Conservation (phyloP, 2,888 invertebrate species). For the Pecten maximus region DNA sequence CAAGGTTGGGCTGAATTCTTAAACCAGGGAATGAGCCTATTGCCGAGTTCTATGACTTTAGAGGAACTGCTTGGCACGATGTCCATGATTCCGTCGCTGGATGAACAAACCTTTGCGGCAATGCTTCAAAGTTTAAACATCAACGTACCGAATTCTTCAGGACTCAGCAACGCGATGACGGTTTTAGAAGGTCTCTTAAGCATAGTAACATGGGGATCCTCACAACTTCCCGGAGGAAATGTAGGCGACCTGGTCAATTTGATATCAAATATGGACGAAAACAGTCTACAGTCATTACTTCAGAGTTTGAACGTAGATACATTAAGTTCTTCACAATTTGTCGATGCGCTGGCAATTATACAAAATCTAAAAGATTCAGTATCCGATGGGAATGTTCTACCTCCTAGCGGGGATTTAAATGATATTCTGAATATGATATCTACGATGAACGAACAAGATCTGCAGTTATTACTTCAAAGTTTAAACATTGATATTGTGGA, state of each 20-base stretch:
- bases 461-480: background rate
- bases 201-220: too few relatives aligned
- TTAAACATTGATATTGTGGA: background rate
- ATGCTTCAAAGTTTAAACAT: background rate
- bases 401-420: background rate
- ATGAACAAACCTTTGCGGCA: background rate
- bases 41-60: background rate
- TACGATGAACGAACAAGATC: background rate
- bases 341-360: too few relatives aligned
- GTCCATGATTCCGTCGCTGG: background rate
- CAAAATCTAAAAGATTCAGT: background rate
- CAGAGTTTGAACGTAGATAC: too few relatives aligned
- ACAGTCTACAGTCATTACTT: too few relatives aligned
- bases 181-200: background rate
- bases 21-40: too few relatives aligned
- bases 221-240: too few relatives aligned
- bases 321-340: too few relatives aligned
- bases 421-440: background rate
- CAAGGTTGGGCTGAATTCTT: too few relatives aligned
- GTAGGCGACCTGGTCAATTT: too few relatives aligned
- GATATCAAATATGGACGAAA: too few relatives aligned
- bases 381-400: background rate
- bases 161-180: background rate
- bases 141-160: background rate
- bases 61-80: background rate